These are phyloP conservation scores for Sterna hirundo DNA, from an alignment of 2,113 vertebrate species.

Conservation along the genomic window DNA sequence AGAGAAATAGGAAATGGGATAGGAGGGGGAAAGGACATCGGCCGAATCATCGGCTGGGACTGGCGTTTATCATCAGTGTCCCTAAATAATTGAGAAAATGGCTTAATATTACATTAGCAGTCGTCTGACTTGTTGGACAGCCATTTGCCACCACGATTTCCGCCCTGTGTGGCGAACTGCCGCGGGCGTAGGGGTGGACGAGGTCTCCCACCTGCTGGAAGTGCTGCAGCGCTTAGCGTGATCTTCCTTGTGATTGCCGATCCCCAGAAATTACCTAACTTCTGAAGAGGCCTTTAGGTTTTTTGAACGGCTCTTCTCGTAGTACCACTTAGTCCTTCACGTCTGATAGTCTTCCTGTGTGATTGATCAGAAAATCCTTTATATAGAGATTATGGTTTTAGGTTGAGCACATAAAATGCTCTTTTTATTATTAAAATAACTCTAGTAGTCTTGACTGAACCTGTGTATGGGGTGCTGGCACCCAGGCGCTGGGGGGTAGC, in stretches of 20 bases:
- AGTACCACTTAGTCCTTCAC: not conserved
- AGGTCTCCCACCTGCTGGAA: not conserved
- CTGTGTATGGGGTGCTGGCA: no score
- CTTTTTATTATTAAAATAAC: not conserved
- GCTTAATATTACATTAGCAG: not conserved
- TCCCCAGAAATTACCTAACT: not conserved
- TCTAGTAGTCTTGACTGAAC: not conserved
- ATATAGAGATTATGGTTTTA: not conserved
- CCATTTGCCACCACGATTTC: not conserved
- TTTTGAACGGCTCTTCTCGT: not conserved
- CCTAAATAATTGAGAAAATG: not conserved
- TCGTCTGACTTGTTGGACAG: not conserved
- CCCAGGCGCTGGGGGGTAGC: rapidly evolving
- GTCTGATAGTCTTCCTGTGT: not conserved
- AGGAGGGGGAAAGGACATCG: not conserved
- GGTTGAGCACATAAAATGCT: not conserved
- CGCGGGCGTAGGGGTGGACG: rapidly evolving
- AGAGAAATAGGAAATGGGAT: not conserved
- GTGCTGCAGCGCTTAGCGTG: rapidly evolving
- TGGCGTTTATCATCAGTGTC: not conserved
- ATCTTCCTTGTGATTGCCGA: not conserved
- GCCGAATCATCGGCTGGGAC: not conserved
- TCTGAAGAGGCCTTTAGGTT: not conserved
- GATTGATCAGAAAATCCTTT: not conserved
- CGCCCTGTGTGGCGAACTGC: not conserved